phyloP scores from a whole-genome alignment of 92 coral and sea anemone species.

The Phymanthus crucifer region DNA sequence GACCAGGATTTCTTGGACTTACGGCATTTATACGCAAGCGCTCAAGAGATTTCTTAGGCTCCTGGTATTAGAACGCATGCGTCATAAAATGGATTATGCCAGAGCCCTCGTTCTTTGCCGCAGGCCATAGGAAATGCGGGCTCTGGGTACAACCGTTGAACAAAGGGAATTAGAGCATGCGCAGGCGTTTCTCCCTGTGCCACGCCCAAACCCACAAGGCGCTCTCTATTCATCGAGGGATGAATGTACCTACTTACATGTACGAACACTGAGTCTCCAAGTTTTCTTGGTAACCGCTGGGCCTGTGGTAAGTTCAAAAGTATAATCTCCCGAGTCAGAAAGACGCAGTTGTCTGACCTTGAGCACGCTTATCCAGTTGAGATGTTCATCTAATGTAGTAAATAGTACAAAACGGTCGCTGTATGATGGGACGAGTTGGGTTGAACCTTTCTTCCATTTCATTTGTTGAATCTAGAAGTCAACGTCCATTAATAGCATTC shows the following conservation, averaged over 20 bases:
- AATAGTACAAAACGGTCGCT: conserved; percentile 66
- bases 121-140: no score
- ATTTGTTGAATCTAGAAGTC: conserved; percentile 37
- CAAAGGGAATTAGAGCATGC: no score
- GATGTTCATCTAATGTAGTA: conserved; percentile 36
- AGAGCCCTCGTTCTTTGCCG: no score
- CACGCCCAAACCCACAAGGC: neutral
- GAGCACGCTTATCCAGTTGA: conserved; percentile 73
- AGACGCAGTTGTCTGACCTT: conserved; percentile 57
- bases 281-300: conserved; percentile 45
- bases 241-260: no score
- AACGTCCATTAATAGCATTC: neutral
- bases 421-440: conserved; percentile 37
- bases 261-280: conserved; percentile 40
- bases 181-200: no score
- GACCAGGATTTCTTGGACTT: no score
- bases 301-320: conserved; percentile 72
- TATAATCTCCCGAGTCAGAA: conserved; percentile 76
- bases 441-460: conserved; percentile 51
- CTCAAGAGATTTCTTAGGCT: no score
- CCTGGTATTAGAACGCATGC: no score
- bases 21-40: no score
- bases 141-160: no score
- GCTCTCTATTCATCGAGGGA: neutral
- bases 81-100: no score